phyloP scores from a whole-genome alignment of 2,113 vertebrate species.

The Elgaria multicarinata region DNA sequence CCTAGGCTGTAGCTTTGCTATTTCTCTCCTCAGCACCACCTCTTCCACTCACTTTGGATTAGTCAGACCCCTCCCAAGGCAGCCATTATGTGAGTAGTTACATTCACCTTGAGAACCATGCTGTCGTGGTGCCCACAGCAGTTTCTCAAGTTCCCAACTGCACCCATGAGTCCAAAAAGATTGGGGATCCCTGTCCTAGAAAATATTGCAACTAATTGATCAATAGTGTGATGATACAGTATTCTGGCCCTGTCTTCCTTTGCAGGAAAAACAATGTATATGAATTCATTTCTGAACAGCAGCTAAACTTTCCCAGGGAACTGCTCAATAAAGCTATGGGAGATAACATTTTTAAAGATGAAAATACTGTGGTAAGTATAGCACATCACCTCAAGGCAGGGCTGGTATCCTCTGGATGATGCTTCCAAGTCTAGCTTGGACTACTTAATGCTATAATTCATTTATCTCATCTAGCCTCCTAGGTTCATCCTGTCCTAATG shows the following conservation, averaged over 20 bases:
- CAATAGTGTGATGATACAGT: background rate
- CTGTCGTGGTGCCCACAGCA: too few relatives aligned
- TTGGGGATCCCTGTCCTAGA: background rate
- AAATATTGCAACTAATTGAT: background rate
- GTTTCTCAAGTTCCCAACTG: too few relatives aligned
- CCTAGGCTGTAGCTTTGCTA: too few relatives aligned
- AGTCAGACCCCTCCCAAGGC: too few relatives aligned
- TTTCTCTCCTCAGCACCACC: too few relatives aligned
- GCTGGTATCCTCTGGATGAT: too few relatives aligned
- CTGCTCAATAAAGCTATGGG: slow-evolving; percentile 82
- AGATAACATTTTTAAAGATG: slow-evolving; percentile 80
- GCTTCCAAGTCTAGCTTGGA: background rate
- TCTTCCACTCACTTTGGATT: too few relatives aligned
- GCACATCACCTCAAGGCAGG: background rate
- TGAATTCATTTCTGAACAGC: slow-evolving; percentile 81
- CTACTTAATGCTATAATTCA: background rate
- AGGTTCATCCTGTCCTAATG: background rate
- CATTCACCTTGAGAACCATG: too few relatives aligned
- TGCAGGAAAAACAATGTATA: slow-evolving; percentile 82
- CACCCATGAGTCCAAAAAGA: too few relatives aligned
- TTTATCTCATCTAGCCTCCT: background rate
- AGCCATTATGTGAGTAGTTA: too few relatives aligned
- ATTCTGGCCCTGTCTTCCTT: fast-evolving
- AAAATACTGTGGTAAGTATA: slow-evolving; percentile 76
- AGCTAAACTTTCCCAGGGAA: slow-evolving; percentile 78